A percentile compares a stretch with the other conserved stretches of the same genome.
Conservation (phyloP, 1,140 invertebrate genomes). For the Neodiprion virginianus region DNA sequence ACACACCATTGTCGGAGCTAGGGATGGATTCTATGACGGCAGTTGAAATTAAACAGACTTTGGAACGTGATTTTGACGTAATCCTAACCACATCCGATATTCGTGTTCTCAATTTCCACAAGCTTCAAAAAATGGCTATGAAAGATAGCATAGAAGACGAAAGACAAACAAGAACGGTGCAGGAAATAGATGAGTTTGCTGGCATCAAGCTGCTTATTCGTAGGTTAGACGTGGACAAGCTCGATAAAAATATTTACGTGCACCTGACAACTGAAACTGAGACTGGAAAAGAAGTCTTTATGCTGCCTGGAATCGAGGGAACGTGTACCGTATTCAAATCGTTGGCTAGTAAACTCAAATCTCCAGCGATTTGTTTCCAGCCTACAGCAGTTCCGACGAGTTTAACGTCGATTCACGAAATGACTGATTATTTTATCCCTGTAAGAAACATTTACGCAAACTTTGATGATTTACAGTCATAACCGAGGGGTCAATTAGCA, state of each 20-base stretch:
- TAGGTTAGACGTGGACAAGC: slow-evolving; percentile 21
- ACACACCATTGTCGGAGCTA: slow-evolving; percentile 78
- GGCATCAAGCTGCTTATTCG: neutral
- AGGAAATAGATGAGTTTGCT: slow-evolving; percentile 1
- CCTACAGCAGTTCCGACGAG: slow-evolving; percentile 53
- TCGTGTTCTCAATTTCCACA: slow-evolving; percentile 56
- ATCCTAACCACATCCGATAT: slow-evolving; percentile 69
- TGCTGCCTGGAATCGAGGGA: slow-evolving; percentile 85
- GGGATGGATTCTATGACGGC: slow-evolving; percentile 92
- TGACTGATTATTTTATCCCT: slow-evolving; percentile 52
- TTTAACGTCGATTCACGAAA: slow-evolving; percentile 45
- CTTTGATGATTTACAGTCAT: neutral
- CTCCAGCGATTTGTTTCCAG: slow-evolving; percentile 74
- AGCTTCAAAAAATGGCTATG: slow-evolving; percentile 39
- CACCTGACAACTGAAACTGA: slow-evolving; percentile 18
- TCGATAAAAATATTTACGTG: slow-evolving; percentile 35
- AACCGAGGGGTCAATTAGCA: neutral
- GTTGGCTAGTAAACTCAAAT: slow-evolving; percentile 66
- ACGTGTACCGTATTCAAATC: slow-evolving; percentile 66
- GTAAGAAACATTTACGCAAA: slow-evolving; percentile 39
- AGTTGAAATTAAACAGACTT: slow-evolving; percentile 78
- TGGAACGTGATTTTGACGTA: slow-evolving; percentile 71
- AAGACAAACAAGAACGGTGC: slow-evolving; percentile 26
- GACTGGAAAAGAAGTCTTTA: slow-evolving; percentile 64
- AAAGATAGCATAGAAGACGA: slow-evolving; percentile 30